Conservation (phyloP, 2,797 vertebrate species). For the Rhodeus uyekii region DNA sequence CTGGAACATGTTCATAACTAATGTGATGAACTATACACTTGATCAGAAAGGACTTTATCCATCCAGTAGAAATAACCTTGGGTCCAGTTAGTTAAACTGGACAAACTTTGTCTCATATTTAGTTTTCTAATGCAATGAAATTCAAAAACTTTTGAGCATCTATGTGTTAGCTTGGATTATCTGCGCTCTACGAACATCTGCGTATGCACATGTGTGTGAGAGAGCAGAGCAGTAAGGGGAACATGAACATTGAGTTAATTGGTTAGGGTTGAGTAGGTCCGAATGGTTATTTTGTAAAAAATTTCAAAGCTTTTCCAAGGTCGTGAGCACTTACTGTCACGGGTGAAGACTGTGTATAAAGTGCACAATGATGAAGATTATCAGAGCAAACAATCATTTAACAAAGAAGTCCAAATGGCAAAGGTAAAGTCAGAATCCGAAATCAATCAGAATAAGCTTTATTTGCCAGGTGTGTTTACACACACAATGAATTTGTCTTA, state of each 20-base stretch:
- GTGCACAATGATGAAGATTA: too few relatives aligned
- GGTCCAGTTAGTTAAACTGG: neutral
- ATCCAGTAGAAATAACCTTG: neutral
- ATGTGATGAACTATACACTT: neutral
- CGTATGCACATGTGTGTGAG: neutral
- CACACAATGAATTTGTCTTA: too few relatives aligned
- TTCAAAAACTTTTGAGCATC: neutral
- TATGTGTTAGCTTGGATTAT: neutral
- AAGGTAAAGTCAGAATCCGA: too few relatives aligned
- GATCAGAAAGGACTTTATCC: neutral
- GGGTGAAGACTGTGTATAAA: too few relatives aligned
- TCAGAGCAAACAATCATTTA: too few relatives aligned
- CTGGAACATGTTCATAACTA: neutral
- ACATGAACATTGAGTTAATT: conserved; percentile 11
- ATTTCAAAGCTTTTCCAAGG: neutral
- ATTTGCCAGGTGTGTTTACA: too few relatives aligned
- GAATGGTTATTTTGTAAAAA: conserved; percentile 26
- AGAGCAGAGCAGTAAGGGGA: neutral
- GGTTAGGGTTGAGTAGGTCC: conserved; percentile 13
- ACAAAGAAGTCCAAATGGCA: too few relatives aligned
- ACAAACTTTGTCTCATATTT: neutral
- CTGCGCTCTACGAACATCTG: neutral
- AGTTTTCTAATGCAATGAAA: neutral
- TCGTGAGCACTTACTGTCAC: too few relatives aligned
- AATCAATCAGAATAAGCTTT: too few relatives aligned